Evolutionary conservation across 2,797 vertebrate species (phyloP).

Genomic region (Danio kyathit): DNA sequence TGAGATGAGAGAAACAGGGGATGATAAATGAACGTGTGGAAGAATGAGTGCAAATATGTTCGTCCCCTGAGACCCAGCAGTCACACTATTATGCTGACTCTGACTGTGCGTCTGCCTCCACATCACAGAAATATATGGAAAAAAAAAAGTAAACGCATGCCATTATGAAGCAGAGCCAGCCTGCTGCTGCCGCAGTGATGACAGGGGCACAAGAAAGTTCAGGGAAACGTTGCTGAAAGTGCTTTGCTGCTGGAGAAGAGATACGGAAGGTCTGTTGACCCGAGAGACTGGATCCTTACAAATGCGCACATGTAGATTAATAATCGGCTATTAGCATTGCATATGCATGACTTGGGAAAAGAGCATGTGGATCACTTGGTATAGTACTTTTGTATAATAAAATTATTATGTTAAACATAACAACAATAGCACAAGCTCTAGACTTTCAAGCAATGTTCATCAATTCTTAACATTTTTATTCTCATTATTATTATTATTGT

Average conservation of each 20-base stretch:
- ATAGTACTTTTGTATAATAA: neutral
- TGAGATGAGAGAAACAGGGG: slow-evolving; percentile 47
- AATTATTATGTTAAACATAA: neutral
- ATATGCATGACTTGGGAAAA: neutral
- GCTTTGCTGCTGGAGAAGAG: neutral
- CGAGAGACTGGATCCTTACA: neutral
- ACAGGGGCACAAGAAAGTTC: neutral
- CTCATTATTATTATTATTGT: no score
- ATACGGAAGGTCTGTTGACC: slow-evolving; percentile 17
- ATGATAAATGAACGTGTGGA: slow-evolving; percentile 59
- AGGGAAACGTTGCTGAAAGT: neutral
- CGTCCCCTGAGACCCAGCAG: slow-evolving; percentile 58
- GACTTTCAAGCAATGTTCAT: no score
- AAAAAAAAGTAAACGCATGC: slow-evolving; percentile 53
- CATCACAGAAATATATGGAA: slow-evolving; percentile 51
- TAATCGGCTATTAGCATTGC: neutral
- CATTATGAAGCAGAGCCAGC: slow-evolving; percentile 21
- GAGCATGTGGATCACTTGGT: neutral
- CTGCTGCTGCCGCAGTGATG: slow-evolving; percentile 5
- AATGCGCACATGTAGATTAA: slow-evolving; percentile 10
- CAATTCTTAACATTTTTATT: no score
- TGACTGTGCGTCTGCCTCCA: slow-evolving; percentile 33
- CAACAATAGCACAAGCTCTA: no score
- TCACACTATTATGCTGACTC: slow-evolving; percentile 59
- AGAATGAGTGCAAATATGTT: slow-evolving; percentile 57